Evolutionary conservation across 1,140 invertebrate species (phyloP).

Genomic region (Lasioglossum albipes): DNA sequence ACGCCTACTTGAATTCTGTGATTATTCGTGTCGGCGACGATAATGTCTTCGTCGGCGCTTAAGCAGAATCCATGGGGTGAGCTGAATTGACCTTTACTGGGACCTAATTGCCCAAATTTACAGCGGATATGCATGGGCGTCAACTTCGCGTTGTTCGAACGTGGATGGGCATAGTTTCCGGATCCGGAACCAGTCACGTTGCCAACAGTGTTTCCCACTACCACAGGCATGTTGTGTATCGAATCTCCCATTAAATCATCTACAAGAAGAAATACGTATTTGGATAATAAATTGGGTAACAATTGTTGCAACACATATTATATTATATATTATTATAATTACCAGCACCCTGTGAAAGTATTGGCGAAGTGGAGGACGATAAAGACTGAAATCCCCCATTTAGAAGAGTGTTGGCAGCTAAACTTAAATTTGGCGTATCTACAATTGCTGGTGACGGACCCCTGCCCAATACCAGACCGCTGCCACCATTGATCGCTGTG

Average conservation of each 20-base stretch:
- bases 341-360: constrained; percentile 80
- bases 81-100: constrained; percentile 95
- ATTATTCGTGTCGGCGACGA: constrained; percentile 97
- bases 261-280: constrained; percentile 42
- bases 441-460: constrained; percentile 80
- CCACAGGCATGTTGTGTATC: constrained; percentile 75
- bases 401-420: constrained; percentile 79
- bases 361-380: constrained; percentile 83
- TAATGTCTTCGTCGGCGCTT: constrained; percentile 95
- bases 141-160: constrained; percentile 84
- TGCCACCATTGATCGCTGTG: constrained; percentile 73
- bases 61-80: constrained; percentile 98
- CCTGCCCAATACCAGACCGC: constrained; percentile 76
- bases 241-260: constrained; percentile 77
- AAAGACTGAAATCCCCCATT: constrained; percentile 81
- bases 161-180: constrained; percentile 81
- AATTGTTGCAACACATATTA: no score
- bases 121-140: constrained; percentile 92
- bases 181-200: constrained; percentile 73
- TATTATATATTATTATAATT: constrained; percentile 11
- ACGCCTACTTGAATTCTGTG: constrained; percentile 91
- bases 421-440: constrained; percentile 77
- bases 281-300: no score
- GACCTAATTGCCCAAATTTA: constrained; percentile 96
- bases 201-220: constrained; percentile 67